Evolutionary conservation across 2,797 vertebrate species (phyloP).

Genomic region (Scleropages formosus): DNA sequence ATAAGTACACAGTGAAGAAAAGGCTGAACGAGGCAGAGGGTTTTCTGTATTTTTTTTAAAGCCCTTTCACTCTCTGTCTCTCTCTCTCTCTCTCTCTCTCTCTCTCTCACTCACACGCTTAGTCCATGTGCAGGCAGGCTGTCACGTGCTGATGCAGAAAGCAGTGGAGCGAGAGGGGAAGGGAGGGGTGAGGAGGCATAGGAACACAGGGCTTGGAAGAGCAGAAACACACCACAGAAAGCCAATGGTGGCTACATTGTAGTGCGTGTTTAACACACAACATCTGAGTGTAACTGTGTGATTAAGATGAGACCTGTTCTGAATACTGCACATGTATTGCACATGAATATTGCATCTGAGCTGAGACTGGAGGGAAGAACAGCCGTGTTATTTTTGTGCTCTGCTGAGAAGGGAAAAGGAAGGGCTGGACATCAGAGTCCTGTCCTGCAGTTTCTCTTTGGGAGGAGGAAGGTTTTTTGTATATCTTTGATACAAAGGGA

Average conservation of each 20-base stretch:
- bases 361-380: conserved; percentile 21
- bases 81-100: conserved; percentile 30
- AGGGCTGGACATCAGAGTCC: conserved; percentile 28
- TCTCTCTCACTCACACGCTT: conserved; percentile 64
- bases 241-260: background rate
- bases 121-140: conserved; percentile 70
- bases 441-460: conserved; percentile 30
- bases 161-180: conserved; percentile 48
- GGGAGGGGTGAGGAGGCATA: conserved; percentile 29
- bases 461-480: conserved; percentile 34
- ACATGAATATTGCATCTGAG: background rate
- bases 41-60: background rate
- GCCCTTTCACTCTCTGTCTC: conserved; percentile 45
- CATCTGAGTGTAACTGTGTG: background rate
- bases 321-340: background rate
- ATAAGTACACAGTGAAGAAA: too few relatives aligned
- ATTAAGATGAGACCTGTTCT: background rate
- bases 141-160: conserved; percentile 76
- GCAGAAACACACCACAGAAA: conserved; percentile 16
- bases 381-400: conserved; percentile 37
- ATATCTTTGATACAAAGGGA: conserved; percentile 29
- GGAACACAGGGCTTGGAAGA: conserved; percentile 14
- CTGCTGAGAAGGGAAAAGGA: conserved; percentile 40
- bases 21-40: too few relatives aligned
- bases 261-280: background rate